These are phyloP conservation scores for Parapsyche elsis DNA, from an alignment of 1,140 invertebrate genomes.

Conservation along the genomic window DNA sequence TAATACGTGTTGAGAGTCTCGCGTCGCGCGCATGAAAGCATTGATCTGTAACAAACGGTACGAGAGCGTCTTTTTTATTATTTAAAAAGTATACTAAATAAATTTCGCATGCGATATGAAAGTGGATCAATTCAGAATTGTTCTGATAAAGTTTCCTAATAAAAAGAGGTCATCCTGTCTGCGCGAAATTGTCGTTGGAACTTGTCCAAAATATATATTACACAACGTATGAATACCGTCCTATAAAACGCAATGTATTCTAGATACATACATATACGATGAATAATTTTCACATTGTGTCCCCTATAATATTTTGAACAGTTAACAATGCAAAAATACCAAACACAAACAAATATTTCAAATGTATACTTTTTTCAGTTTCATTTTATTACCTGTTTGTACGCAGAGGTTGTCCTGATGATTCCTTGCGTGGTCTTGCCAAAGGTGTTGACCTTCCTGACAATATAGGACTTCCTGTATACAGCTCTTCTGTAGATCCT, in stretches of 20 bases:
- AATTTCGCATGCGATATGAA: neutral
- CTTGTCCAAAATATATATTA: neutral
- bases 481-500: constrained; percentile 65
- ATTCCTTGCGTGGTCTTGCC: constrained; percentile 65
- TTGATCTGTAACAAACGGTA: no score
- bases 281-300: neutral
- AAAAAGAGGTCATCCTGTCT: neutral
- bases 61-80: no score
- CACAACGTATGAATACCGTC: neutral
- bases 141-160: neutral
- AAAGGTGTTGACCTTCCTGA: constrained; percentile 67
- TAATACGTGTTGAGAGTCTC: no score
- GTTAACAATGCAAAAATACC: no score
- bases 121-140: constrained; percentile 2
- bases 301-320: neutral
- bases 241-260: neutral
- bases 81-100: no score
- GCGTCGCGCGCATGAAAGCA: no score
- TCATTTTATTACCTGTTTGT: constrained; percentile 60
- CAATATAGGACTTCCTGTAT: constrained; percentile 60
- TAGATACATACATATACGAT: neutral
- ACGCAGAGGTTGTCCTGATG: constrained; percentile 62
- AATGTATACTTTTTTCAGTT: no score
- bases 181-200: neutral
- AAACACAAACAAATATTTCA: no score